phyloP scores from a whole-genome alignment of 2,888 invertebrate genomes.

The Callyntrura guangdongensis region DNA sequence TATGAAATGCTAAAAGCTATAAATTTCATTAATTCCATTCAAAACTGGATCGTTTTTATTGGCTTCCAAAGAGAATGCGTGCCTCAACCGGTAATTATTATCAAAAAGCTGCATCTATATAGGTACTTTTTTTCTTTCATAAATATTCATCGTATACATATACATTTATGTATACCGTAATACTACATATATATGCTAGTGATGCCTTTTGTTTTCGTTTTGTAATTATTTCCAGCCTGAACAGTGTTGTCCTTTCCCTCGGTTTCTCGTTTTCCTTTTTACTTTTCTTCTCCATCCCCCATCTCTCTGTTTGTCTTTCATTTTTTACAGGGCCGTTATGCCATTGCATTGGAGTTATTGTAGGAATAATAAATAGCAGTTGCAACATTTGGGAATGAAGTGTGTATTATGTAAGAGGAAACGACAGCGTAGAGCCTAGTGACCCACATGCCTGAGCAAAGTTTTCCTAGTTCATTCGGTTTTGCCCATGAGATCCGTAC shows the following conservation, averaged over 20 bases:
- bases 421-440: conserved; percentile 4
- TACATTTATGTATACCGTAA: too few relatives aligned
- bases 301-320: neutral
- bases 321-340: neutral
- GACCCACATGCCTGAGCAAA: conserved; percentile 29
- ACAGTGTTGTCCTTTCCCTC: neutral
- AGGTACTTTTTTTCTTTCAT: neutral
- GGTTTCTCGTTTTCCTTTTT: neutral
- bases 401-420: neutral
- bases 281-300: neutral
- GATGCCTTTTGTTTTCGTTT: neutral
- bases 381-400: conserved; percentile 59
- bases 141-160: too few relatives aligned
- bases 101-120: neutral
- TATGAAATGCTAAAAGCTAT: conserved; percentile 38
- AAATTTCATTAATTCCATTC: conserved; percentile 41
- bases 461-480: conserved; percentile 29
- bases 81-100: neutral
- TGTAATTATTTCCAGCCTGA: conserved; percentile 35
- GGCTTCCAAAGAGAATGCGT: neutral
- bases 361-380: conserved; percentile 24
- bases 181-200: neutral
- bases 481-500: neutral
- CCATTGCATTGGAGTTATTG: neutral
- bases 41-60: neutral